Conservation (phyloP, 1,140 invertebrate species). For the Drosophila busckii region DNA sequence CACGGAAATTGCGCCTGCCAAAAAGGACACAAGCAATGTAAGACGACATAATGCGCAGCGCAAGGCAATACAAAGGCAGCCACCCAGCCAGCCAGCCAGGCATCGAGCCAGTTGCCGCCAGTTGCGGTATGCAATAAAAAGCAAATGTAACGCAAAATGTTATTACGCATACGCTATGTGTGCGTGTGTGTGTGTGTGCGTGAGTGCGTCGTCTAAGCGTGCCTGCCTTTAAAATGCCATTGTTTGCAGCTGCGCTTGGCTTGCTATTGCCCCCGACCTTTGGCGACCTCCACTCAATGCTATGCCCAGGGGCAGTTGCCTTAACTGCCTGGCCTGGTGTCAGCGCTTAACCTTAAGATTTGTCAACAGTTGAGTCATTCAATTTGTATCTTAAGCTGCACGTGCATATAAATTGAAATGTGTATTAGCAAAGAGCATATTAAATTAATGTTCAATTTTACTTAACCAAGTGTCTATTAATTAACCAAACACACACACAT, state of each 20-base stretch:
- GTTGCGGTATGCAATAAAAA: slow-evolving; percentile 77
- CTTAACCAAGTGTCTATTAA: too few species aligned
- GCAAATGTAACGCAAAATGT: slow-evolving; percentile 75
- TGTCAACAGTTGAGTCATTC: slow-evolving; percentile 4
- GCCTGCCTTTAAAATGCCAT: slow-evolving; percentile 68
- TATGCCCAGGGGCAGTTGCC: slow-evolving; percentile 2
- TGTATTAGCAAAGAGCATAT: too few species aligned
- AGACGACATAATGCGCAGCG: slow-evolving; percentile 6
- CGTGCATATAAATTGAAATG: too few species aligned
- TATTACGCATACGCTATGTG: slow-evolving; percentile 69
- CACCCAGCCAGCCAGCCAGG: slow-evolving; percentile 12
- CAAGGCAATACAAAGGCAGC: slow-evolving; percentile 28
- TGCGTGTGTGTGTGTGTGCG: slow-evolving; percentile 15
- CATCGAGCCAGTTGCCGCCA: too few species aligned
- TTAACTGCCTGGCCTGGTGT: slow-evolving; percentile 4
- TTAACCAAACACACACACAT: too few species aligned
- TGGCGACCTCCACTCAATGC: slow-evolving; percentile 47
- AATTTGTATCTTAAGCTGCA: too few species aligned
- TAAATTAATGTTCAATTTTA: too few species aligned
- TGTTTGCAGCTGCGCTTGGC: slow-evolving; percentile 67
- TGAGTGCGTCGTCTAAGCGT: slow-evolving; percentile 31
- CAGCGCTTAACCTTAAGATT: slow-evolving; percentile 30
- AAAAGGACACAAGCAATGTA: slow-evolving; percentile 33
- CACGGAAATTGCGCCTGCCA: slow-evolving; percentile 60
- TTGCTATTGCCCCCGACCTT: slow-evolving; percentile 27